phyloP scores from a whole-genome alignment of 2,888 invertebrate genomes.

The Ellobium chinense region DNA sequence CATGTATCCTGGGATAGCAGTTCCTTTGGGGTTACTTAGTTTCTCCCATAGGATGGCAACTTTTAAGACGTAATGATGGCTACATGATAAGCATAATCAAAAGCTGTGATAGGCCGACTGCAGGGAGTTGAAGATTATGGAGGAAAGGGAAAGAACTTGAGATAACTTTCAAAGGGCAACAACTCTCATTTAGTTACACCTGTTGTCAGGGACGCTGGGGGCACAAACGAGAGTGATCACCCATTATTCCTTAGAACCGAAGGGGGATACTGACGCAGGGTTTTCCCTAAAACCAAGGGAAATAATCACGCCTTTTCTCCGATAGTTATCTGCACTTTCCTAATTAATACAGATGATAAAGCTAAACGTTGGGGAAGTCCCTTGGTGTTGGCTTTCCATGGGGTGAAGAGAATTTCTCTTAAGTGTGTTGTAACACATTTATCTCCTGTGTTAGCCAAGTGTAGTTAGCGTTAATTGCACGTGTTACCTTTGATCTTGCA shows the following conservation, averaged over 20 bases:
- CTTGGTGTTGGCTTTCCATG: not conserved
- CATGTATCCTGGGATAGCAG: no score
- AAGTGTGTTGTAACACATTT: not conserved
- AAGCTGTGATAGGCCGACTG: constrained; percentile 12
- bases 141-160: not conserved
- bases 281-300: not conserved
- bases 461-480: not conserved
- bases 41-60: not conserved
- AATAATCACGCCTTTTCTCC: constrained; percentile 6
- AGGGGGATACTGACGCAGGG: not conserved
- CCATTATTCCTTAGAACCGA: not conserved
- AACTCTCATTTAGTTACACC: constrained; percentile 25
- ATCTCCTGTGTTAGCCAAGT: constrained; percentile 3
- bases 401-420: not conserved
- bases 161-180: constrained; percentile 30
- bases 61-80: constrained; percentile 26
- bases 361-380: constrained; percentile 19
- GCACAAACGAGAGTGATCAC: not conserved
- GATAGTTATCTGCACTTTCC: constrained; percentile 1
- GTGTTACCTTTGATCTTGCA: constrained; percentile 4
- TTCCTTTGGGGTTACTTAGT: constrained; percentile 16
- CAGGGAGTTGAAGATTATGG: not conserved
- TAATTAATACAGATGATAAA: constrained; percentile 27
- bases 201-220: constrained; percentile 24
- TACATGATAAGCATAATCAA: constrained; percentile 15